These are phyloP conservation scores for Periphyllus acericola DNA, from an alignment of 2,888 invertebrate species.

Conservation along the genomic window DNA sequence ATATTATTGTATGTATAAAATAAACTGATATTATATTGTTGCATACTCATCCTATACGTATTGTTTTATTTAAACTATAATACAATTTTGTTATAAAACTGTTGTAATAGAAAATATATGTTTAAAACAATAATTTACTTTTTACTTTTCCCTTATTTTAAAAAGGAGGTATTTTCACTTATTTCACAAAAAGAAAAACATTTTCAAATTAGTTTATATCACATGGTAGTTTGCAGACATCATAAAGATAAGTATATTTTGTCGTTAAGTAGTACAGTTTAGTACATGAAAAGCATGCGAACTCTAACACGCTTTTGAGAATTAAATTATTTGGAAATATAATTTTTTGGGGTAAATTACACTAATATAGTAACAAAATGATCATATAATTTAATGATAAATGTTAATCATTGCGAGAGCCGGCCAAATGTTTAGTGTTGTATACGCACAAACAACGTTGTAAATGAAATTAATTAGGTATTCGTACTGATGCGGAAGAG, in stretches of 20 bases:
- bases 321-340: slow-evolving; percentile 39
- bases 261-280: slow-evolving; percentile 13
- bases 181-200: slow-evolving; percentile 15
- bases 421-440: background rate
- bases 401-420: background rate
- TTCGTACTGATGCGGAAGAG: background rate
- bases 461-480: background rate
- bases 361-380: no score
- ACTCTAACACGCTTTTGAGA: slow-evolving; percentile 7
- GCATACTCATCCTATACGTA: no score
- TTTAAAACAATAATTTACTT: background rate
- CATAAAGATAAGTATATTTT: slow-evolving; percentile 24
- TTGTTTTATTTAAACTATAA: background rate
- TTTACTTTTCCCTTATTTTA: background rate
- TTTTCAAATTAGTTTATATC: slow-evolving; percentile 23
- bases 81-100: background rate
- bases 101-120: background rate
- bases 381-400: background rate
- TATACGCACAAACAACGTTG: background rate
- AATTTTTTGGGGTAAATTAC: slow-evolving; percentile 5
- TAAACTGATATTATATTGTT: no score
- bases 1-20: no score
- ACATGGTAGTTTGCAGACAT: slow-evolving; percentile 22
- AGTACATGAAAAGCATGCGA: background rate
- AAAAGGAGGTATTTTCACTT: background rate